Evolutionary conservation across 2,888 invertebrate genomes (phyloP).

Genomic region (Acanthopleura granulata): DNA sequence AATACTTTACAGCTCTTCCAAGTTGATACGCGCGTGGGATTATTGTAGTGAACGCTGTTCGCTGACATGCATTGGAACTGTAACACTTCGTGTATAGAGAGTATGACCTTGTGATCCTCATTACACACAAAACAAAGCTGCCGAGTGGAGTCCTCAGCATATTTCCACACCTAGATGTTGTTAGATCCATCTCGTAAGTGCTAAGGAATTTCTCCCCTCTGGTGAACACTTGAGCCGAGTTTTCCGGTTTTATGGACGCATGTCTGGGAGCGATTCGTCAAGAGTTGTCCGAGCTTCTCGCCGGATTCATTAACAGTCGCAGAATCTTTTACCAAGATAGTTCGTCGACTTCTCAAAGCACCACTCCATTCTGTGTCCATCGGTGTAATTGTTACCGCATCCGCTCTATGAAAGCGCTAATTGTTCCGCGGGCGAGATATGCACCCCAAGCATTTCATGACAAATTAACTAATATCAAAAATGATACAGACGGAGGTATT

Average conservation of each 20-base stretch:
- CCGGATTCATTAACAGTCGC: neutral
- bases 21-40: neutral
- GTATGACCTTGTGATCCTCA: neutral
- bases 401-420: neutral
- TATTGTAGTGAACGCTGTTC: neutral
- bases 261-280: neutral
- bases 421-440: neutral
- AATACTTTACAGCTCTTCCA: too few species aligned
- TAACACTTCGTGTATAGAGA: too few species aligned
- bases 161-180: neutral
- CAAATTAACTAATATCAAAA: constrained; percentile 20
- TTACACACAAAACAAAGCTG: neutral
- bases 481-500: constrained; percentile 8
- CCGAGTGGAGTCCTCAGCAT: neutral
- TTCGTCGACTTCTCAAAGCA: neutral
- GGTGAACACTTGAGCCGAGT: neutral
- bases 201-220: neutral
- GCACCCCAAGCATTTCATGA: neutral
- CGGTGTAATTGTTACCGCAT: constrained; percentile 8
- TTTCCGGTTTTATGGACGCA: neutral
- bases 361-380: constrained; percentile 7
- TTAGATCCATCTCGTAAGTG: neutral
- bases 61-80: too few species aligned
- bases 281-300: neutral
- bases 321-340: neutral